These are phyloP conservation scores for Pseudochirops cupreus DNA, from an alignment of 2,797 vertebrate genomes.

Conservation along the genomic window DNA sequence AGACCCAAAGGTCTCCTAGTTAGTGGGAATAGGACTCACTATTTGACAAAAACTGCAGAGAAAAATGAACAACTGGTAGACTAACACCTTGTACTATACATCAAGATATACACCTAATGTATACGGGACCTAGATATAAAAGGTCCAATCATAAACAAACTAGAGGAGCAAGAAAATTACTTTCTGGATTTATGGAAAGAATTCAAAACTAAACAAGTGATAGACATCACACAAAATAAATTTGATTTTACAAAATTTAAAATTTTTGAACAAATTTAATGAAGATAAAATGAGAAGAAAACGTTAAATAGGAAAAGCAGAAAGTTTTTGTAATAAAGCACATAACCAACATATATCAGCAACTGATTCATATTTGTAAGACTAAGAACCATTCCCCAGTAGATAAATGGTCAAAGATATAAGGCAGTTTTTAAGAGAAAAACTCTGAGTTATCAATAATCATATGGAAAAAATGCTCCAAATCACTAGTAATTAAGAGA, in stretches of 20 bases:
- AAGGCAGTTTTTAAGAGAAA: neutral
- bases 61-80: neutral
- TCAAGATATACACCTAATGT: conserved; percentile 10
- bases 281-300: neutral
- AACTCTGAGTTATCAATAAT: neutral
- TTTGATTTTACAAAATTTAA: neutral
- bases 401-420: neutral
- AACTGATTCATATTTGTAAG: neutral
- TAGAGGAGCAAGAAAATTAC: neutral
- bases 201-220: neutral
- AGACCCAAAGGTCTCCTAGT: neutral
- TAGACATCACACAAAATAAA: neutral
- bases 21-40: neutral
- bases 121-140: conserved; percentile 4
- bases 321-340: neutral
- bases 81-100: neutral
- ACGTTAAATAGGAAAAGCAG: neutral
- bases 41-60: neutral
- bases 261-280: neutral
- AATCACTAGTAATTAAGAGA: neutral
- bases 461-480: neutral
- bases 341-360: neutral
- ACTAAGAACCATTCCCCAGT: neutral
- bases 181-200: neutral
- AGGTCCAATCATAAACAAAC: neutral